A percentile compares a stretch with the other conserved stretches of the same genome.
These are phyloP conservation scores for Myotis planiceps DNA, from an alignment of 2,797 vertebrate genomes.

Conservation along the genomic window DNA sequence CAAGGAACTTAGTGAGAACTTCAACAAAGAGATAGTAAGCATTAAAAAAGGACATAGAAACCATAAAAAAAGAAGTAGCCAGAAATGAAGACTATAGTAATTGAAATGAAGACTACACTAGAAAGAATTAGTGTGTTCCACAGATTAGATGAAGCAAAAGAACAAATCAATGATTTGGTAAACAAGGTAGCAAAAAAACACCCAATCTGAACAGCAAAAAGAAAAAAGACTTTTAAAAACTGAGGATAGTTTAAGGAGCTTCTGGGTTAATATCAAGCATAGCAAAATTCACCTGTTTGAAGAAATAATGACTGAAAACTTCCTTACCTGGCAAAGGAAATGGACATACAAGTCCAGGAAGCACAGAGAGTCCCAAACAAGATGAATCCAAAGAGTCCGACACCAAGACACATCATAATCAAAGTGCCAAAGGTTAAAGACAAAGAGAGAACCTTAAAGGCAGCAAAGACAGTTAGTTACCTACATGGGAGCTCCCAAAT, in stretches of 20 bases:
- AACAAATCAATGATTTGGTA: background rate
- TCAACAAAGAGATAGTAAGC: background rate
- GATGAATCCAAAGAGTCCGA: background rate
- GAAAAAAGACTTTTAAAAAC: background rate
- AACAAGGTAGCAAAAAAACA: background rate
- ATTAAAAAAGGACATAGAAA: background rate
- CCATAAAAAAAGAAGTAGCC: background rate
- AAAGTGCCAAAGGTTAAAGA: background rate
- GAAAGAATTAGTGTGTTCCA: background rate
- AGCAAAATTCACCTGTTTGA: background rate
- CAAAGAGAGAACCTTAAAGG: background rate
- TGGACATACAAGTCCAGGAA: background rate
- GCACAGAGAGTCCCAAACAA: background rate
- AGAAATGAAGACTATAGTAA: background rate
- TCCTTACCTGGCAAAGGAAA: background rate
- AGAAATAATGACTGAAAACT: background rate
- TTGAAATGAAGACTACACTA: background rate
- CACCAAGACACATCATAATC: background rate
- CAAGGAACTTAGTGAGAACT: background rate
- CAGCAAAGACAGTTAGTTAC: background rate
- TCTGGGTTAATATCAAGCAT: background rate
- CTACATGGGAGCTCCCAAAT: background rate
- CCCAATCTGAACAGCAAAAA: background rate
- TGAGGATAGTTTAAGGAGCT: background rate
- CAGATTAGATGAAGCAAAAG: background rate